phyloP scores from a whole-genome alignment of 2,888 invertebrate species.

The Leptura quadrifasciata region DNA sequence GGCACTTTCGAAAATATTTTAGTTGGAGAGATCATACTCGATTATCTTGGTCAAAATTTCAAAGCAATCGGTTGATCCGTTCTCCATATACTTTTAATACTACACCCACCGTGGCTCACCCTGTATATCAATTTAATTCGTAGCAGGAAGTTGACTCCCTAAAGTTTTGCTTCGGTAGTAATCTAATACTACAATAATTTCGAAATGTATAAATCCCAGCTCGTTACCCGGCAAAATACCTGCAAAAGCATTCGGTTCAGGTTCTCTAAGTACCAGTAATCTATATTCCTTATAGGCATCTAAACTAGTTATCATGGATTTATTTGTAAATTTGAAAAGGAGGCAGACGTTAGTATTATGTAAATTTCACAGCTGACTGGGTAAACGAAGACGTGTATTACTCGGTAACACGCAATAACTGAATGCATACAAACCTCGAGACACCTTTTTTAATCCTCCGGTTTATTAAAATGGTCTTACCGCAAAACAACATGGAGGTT shows the following conservation, averaged over 20 bases:
- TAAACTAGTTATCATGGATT: constrained; percentile 27
- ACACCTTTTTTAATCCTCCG: not conserved
- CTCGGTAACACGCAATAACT: constrained; percentile 39
- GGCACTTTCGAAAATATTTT: too few relatives aligned
- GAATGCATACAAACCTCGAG: not conserved
- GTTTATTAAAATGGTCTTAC: not conserved
- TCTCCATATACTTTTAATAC: too few relatives aligned
- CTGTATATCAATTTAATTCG: too few relatives aligned
- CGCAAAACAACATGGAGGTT: not conserved
- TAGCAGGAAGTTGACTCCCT: not conserved
- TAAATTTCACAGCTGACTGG: constrained; percentile 50
- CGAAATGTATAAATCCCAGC: not conserved
- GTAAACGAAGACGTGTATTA: constrained; percentile 39
- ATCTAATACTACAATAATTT: not conserved
- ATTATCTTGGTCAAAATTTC: too few relatives aligned
- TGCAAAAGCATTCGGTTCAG: not conserved
- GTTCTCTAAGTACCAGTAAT: constrained; percentile 25
- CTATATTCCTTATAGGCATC: constrained; percentile 22
- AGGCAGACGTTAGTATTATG: constrained; percentile 34
- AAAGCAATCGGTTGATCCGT: too few relatives aligned
- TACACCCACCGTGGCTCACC: too few relatives aligned
- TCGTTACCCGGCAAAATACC: constrained; percentile 8
- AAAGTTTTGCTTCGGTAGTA: not conserved
- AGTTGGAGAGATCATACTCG: too few relatives aligned
- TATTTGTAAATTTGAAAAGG: constrained; percentile 15